These are phyloP conservation scores for Menidia menidia DNA, from an alignment of 2,797 vertebrate species.

Conservation along the genomic window DNA sequence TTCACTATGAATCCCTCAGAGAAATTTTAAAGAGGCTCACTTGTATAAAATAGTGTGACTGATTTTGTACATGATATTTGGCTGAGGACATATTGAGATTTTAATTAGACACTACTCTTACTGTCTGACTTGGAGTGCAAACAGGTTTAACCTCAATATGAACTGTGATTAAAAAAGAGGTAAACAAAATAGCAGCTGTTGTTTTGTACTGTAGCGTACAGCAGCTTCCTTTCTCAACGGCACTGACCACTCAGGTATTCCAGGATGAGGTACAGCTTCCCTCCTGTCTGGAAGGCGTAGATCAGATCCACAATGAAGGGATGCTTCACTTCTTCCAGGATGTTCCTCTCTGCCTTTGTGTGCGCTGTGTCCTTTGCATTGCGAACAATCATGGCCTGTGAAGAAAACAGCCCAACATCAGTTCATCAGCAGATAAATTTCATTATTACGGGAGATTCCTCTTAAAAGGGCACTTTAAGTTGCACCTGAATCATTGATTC, in stretches of 20 bases:
- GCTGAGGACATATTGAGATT: too few species aligned
- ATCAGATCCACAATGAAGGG: slow-evolving; percentile 99
- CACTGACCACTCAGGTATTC: slow-evolving; percentile 99
- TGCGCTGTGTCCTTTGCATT: slow-evolving; percentile 99
- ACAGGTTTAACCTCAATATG: too few species aligned
- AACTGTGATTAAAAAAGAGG: background rate
- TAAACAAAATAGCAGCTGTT: background rate
- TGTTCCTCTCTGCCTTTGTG: slow-evolving; percentile 98
- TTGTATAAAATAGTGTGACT: too few species aligned
- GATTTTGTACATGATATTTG: too few species aligned
- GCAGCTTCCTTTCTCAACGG: background rate
- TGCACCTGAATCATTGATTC: too few species aligned
- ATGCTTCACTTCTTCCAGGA: slow-evolving; percentile 99
- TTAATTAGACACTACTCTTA: too few species aligned
- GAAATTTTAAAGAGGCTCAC: too few species aligned
- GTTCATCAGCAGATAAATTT: too few species aligned
- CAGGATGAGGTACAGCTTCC: slow-evolving; percentile 99
- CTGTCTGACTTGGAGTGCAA: too few species aligned
- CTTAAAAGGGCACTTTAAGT: too few species aligned
- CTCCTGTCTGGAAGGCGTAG: slow-evolving; percentile 99
- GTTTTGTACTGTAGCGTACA: background rate
- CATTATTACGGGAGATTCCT: too few species aligned
- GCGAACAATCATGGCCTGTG: slow-evolving; percentile 97
- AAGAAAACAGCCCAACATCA: slow-evolving; percentile 14
- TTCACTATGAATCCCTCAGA: too few species aligned